Evolutionary conservation across 2,888 invertebrate genomes (phyloP), one percentile per base, ranked within the genome.

Genomic region (Xanthia icteritia): DNA sequence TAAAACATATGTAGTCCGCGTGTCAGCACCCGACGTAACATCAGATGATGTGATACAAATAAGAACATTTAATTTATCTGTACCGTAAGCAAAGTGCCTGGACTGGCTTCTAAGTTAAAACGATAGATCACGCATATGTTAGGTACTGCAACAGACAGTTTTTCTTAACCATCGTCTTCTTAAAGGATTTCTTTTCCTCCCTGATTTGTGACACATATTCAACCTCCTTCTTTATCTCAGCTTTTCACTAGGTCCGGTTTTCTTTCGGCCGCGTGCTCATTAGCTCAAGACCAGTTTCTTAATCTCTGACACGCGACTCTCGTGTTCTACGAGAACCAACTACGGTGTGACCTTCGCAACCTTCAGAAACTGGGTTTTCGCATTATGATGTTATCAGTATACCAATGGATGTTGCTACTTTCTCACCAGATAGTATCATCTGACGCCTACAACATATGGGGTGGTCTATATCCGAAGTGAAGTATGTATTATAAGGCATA

Each of bases 381-480:
- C 66, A 77, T 68, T 66, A 75, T 69, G 77, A 83, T 75, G 31
- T 63, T 83, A 84, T 84, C 84, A 69, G 61, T 63, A 66, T 15
- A 66, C 73, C 65, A 68, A 75, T 83, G 23, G 60, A 63, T 73
- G 63, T 63, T 70, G 42, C 39, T 39, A 63, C 63, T 58, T 80
- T 60, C 58, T 63, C 36, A 58, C 42, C 13, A 65, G 64, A 80
- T 76, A 54, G 0, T 11, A 69, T 36, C 36, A 65, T 74, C 60
- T 39, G 36, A 64, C 27, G 42, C 56, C 31, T 51, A 15, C 36
- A 56, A 70, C 39, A 48, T 73, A 61, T 36, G 23, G 39, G 67
- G 27, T 77, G 54, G 60, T 72, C 45, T 67, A 54, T 67, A 54
- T 60, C 6, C 4, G 54, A 51, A n/a, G 48, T 42, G 13, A 74